These are phyloP conservation scores for Thalpophila matura DNA, from an alignment of 2,888 invertebrate species.

Conservation along the genomic window DNA sequence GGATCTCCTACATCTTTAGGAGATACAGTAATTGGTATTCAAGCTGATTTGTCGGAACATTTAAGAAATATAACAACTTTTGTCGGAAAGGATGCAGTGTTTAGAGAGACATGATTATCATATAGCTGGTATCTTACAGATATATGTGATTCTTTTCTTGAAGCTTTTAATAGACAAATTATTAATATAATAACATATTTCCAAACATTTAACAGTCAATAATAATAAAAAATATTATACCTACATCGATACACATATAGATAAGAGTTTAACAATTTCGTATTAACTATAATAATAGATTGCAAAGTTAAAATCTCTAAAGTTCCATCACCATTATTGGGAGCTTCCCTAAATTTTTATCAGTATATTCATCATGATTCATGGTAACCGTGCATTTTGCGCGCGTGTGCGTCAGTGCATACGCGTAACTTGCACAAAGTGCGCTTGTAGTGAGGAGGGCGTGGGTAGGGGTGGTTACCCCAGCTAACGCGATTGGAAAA, in stretches of 20 bases:
- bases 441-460: constrained; percentile 70
- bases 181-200: too few species aligned
- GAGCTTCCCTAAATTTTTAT: constrained; percentile 41
- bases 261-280: constrained; percentile 5
- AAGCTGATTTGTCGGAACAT: not conserved
- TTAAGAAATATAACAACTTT: not conserved
- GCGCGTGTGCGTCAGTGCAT: constrained; percentile 64
- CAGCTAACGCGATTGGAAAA: constrained; percentile 78
- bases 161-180: too few species aligned
- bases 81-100: not conserved
- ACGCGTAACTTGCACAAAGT: constrained; percentile 72
- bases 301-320: constrained; percentile 19
- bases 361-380: constrained; percentile 40
- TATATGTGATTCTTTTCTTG: too few species aligned
- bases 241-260: not conserved
- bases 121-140: too few species aligned
- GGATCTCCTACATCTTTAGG: not conserved
- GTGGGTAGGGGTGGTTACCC: constrained; percentile 71
- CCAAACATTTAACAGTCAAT: not conserved
- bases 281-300: constrained; percentile 19
- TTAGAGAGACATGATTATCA: too few species aligned
- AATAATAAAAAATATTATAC: not conserved
- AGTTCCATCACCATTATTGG: constrained; percentile 32
- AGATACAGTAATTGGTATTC: not conserved
- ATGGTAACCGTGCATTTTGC: constrained; percentile 70